Conservation (phyloP, 2,113 vertebrate genomes). For the western clawed frog (Xenopus tropicalis) region DNA sequence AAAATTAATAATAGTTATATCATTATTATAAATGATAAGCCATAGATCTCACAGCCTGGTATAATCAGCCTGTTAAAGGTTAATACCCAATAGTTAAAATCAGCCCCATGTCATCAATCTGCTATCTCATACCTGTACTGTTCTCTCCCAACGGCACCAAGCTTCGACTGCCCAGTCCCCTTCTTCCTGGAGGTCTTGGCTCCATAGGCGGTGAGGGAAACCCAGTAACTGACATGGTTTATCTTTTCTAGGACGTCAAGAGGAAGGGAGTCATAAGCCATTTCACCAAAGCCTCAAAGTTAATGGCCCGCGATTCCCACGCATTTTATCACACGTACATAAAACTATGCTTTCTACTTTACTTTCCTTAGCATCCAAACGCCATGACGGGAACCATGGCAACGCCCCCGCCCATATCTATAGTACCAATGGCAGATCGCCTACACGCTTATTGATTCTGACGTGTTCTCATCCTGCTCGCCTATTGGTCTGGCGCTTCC, state of each 20-base stretch:
- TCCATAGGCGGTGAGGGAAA: conserved; percentile 5
- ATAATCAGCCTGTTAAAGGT: no score
- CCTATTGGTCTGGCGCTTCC: no score
- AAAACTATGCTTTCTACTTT: not conserved
- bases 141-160: not conserved
- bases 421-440: not conserved
- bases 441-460: no score
- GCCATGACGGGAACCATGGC: conserved; percentile 17
- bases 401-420: conserved; percentile 1
- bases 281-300: no score
- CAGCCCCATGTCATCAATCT: no score
- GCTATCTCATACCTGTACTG: conserved; percentile 9
- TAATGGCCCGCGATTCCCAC: no score
- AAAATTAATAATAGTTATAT: conserved; percentile 35
- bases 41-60: no score
- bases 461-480: no score
- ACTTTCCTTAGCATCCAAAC: not conserved
- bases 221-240: conserved; percentile 16
- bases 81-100: no score
- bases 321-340: no score
- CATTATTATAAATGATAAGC: no score
- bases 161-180: not conserved
- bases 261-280: no score
- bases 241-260: not conserved
- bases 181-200: conserved; percentile 9